These are phyloP conservation scores for Nicator chloris DNA, from an alignment of 2,113 vertebrate genomes.

Conservation along the genomic window DNA sequence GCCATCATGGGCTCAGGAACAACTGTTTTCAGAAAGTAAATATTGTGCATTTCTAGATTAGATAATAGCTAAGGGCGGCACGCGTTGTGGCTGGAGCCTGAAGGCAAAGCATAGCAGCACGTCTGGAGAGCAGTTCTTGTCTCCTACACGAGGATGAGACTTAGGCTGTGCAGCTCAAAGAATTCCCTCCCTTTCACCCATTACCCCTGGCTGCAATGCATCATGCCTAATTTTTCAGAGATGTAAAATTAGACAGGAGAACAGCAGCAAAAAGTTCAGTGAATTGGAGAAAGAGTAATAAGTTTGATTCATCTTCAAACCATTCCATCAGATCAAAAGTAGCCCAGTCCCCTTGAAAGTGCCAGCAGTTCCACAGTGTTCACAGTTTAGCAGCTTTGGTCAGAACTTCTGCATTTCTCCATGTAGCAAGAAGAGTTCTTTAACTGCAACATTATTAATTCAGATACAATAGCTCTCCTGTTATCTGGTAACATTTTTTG, in stretches of 20 bases:
- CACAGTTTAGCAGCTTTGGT: not conserved
- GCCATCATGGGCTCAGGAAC: not conserved
- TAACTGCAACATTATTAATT: not conserved
- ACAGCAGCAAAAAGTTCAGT: not conserved
- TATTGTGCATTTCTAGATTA: not conserved
- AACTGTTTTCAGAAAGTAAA: conserved; percentile 10
- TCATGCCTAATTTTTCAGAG: not conserved
- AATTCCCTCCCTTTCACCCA: not conserved
- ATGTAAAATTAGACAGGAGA: not conserved
- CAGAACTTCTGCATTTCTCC: not conserved
- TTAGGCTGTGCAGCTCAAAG: not conserved
- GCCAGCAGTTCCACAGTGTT: not conserved
- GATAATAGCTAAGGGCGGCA: not conserved
- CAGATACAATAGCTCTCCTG: not conserved
- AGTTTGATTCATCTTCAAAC: conserved; percentile 1
- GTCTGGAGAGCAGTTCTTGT: not conserved
- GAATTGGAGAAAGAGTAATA: not conserved
- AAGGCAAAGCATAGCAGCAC: not conserved
- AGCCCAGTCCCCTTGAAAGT: not conserved
- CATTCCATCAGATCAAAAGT: not conserved
- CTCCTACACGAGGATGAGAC: not conserved
- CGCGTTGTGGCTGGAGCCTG: not conserved
- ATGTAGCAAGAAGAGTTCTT: not conserved
- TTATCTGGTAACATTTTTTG: not conserved
- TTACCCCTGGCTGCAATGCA: not conserved